Evolutionary conservation across 2,113 vertebrate species (phyloP).

Genomic region (Hystrix cristata): DNA sequence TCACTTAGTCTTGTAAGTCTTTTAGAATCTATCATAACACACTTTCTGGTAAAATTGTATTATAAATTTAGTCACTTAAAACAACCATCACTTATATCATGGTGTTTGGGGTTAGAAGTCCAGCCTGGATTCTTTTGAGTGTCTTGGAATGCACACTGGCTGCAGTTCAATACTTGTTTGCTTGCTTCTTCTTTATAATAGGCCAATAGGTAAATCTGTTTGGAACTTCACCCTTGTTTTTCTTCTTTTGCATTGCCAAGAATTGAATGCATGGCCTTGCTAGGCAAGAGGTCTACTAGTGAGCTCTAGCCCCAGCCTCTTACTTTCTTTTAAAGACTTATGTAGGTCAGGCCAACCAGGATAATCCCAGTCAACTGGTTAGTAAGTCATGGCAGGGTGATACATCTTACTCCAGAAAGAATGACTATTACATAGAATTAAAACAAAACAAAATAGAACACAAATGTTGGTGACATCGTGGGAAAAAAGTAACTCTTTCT

Average conservation of each 20-base stretch:
- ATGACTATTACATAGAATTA: too few relatives aligned
- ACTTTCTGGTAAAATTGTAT: neutral
- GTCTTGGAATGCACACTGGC: neutral
- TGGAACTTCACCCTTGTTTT: neutral
- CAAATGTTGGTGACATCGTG: too few relatives aligned
- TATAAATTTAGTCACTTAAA: neutral
- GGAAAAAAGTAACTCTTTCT: too few relatives aligned
- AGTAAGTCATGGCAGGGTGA: too few relatives aligned
- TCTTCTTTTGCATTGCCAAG: neutral
- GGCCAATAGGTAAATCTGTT: neutral
- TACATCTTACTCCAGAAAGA: too few relatives aligned
- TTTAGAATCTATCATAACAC: neutral
- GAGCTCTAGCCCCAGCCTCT: neutral
- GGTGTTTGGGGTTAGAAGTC: neutral
- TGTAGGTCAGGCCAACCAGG: neutral
- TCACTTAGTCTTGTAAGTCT: too few relatives aligned
- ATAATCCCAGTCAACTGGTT: neutral
- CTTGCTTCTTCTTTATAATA: neutral
- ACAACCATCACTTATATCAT: neutral
- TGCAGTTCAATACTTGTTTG: neutral
- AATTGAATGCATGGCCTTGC: neutral
- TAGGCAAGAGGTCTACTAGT: neutral
- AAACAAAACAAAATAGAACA: too few relatives aligned
- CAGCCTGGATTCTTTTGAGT: too few relatives aligned
- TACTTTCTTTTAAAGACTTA: neutral